Base-by-base conservation (phyloP, 2,797 vertebrate genomes). In the Apogon talboti region DNA sequence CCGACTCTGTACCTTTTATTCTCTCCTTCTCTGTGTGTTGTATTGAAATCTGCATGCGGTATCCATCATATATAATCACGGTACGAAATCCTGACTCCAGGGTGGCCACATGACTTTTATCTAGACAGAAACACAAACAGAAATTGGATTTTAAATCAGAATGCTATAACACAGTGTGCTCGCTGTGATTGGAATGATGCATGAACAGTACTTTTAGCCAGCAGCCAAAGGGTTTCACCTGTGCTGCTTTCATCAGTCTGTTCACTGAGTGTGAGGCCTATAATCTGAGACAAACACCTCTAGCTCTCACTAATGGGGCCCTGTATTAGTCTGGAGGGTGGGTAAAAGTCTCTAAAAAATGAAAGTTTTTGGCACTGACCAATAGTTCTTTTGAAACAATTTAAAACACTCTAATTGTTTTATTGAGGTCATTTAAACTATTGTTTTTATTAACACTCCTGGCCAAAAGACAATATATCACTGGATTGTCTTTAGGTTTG, bases 11-110 rank as follows among this genome's bases (percentile, higher is more conserved):
- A 18, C 8, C 35, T 57, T n/a, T 9, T n/a, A 48, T 19, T 53
- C 38, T 18, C 37, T 57, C 12, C 21, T 19, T 52, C 30, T 55
- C 68, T 46, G 62, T 72, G 42, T 60, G n/a, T 45, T 63, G 38
- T 67, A 12, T 10, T 56, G 33, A 61, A 76, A 77, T 68, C 38
- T 74, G 53, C 77, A 75, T 70, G 33, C 45, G 3, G 6, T 46
- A 71, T 72, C 53, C 44, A 75, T 84, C 72, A 82, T 58, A 38
- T 35, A 42, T 46, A 74, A 85, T 75, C 53, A 63, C 8, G 30
- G 44, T 42, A 35, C 66, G 56, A 11, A 82, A 78, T 81, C 55
- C 46, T 74, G 48, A 69, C 64, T 59, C 44, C 15, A 45, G 65
- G 66, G 43, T 21, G 51, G 38, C 16, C n/a, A 18, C 30, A 19